Evolutionary conservation across 2,888 invertebrate genomes (phyloP).

Genomic region (Eupithecia centaureata): DNA sequence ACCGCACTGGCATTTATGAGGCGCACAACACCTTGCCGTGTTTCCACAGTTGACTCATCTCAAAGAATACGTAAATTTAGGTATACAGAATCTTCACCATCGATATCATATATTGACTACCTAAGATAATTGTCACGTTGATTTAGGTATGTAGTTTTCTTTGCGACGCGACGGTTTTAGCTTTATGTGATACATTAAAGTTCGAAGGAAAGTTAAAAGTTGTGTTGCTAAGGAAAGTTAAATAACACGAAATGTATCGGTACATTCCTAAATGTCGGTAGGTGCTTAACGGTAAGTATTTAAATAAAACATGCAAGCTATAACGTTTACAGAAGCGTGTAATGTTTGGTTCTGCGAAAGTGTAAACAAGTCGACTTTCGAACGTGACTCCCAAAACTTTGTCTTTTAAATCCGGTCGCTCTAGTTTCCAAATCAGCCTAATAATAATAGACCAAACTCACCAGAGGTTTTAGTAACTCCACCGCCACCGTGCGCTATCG

Average conservation of each 20-base stretch:
- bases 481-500: constrained; percentile 56
- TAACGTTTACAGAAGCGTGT: not conserved
- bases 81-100: not conserved
- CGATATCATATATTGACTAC: not conserved
- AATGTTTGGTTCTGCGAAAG: constrained; percentile 29
- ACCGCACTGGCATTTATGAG: too few species aligned
- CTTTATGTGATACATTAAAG: not conserved
- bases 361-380: constrained; percentile 40
- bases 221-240: not conserved
- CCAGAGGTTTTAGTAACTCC: constrained; percentile 67
- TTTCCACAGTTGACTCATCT: too few species aligned
- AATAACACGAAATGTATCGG: not conserved
- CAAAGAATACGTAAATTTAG: too few species aligned
- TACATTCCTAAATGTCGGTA: not conserved
- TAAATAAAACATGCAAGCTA: not conserved
- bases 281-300: not conserved
- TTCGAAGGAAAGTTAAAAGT: not conserved
- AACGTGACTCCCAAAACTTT: constrained; percentile 22
- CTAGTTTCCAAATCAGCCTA: not conserved
- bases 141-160: not conserved
- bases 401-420: constrained; percentile 6
- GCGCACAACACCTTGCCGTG: too few species aligned
- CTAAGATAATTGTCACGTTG: not conserved
- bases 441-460: constrained; percentile 43
- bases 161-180: not conserved